Base-by-base conservation (phyloP, 2,888 invertebrate species). In the Lomographa bimaculata region DNA sequence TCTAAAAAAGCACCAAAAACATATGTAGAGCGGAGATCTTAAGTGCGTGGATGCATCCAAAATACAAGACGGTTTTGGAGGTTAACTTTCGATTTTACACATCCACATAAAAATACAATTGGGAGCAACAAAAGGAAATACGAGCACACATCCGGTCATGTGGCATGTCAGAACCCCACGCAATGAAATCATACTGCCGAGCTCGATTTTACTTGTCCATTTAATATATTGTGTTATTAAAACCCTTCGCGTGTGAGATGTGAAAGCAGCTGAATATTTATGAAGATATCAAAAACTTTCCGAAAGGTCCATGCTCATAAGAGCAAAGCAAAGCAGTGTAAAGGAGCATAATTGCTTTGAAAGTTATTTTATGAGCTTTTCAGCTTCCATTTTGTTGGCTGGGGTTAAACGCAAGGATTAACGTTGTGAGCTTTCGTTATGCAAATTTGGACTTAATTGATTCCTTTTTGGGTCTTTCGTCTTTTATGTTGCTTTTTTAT, bases 211-310 rank as follows among this genome's bases (percentile, higher is more conserved):
- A 57, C 54, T 44, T 60, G 46, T 50, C 57, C 59, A 62, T 64
- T 59, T 58, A 59, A 58, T 56, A 47, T 51, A 50, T 53, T 44
- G 19, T 57, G 52, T 60, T 63, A 61, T 57, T 60, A 67, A 64
- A 59, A 57, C 67, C 74, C 75, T 72, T 73, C 36, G 67, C 66
- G 69, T 75, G 70, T 62, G 62, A 60, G 51, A 60, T 58, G 78
- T 65, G 80, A 85, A 83, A 84, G 84, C 64, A 50, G 27, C 67
- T 75, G 71, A 74, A 81, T 82, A 80, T 84, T 82, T 78, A 81
- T 79, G 73, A 78, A 71, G 64, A 69, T 61, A 71, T 67, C 69
- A 71, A 65, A 54, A 71, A 61, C 54, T 56, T 64, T 66, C 57
- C 57, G 60, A 68, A 70, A 67, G 57, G 55, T 54, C 54, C 49